phyloP scores from a whole-genome alignment of 2,888 invertebrate genomes.

The Norana najaformis region DNA sequence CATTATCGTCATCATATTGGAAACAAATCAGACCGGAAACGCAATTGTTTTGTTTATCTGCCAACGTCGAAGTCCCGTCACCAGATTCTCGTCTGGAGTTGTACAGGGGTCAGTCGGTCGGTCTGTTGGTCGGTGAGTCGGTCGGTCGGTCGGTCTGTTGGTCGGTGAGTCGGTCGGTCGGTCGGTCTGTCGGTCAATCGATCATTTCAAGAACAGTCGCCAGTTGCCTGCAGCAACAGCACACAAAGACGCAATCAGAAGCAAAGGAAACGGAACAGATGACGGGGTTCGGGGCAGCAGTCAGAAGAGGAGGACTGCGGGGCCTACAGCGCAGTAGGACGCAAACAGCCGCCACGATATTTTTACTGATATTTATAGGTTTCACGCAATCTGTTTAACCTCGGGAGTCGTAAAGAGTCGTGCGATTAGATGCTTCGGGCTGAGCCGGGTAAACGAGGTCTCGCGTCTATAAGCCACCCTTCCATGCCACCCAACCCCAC shows the following conservation, averaged over 20 bases:
- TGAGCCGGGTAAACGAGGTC: neutral
- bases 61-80: neutral
- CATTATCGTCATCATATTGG: neutral
- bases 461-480: neutral
- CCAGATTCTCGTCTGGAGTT: neutral
- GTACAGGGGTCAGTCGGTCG: neutral
- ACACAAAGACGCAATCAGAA: neutral
- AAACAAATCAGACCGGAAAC: neutral
- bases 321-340: neutral
- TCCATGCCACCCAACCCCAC: conserved; percentile 3
- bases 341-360: neutral
- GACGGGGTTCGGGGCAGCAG: neutral
- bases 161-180: too few species aligned
- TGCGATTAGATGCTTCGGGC: neutral
- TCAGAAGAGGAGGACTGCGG: neutral
- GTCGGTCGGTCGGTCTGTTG: neutral
- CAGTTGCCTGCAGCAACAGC: neutral
- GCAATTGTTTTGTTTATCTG: neutral
- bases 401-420: neutral
- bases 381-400: neutral
- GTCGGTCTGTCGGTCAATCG: neutral
- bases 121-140: neutral
- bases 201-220: neutral
- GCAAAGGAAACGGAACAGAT: neutral
- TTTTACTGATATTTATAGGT: neutral